Evolutionary conservation across 2,797 vertebrate species (phyloP).

Genomic region (Parauchenoglanis ngamensis): DNA sequence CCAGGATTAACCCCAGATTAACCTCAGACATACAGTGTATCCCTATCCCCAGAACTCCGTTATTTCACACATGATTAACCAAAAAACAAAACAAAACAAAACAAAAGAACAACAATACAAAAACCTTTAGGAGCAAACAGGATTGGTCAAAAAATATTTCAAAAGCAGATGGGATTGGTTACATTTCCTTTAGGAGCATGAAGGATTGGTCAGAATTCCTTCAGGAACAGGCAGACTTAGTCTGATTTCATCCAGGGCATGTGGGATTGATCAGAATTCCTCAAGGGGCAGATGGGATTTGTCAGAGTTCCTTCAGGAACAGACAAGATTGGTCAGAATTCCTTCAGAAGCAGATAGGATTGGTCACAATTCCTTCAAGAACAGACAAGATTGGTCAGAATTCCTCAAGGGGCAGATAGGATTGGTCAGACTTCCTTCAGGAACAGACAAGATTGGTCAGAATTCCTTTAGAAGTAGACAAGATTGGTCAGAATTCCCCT

Average conservation of each 20-base stretch:
- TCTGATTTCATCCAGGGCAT: too few species aligned
- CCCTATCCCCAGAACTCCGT: conserved; percentile 55
- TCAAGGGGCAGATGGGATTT: neutral
- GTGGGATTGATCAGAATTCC: neutral
- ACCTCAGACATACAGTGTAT: neutral
- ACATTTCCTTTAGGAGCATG: neutral
- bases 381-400: neutral
- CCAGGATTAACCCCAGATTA: conserved; percentile 17
- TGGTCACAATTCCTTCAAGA: neutral
- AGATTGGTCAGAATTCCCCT: neutral
- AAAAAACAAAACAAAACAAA: conserved; percentile 4
- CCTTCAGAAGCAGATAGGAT: neutral
- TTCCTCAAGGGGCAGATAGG: neutral
- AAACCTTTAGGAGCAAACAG: too few species aligned
- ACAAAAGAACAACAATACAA: conserved; percentile 8
- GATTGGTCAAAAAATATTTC: neutral
- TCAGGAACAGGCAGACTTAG: neutral
- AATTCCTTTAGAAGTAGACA: neutral
- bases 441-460: neutral
- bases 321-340: neutral
- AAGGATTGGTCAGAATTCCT: neutral
- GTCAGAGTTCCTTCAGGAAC: neutral
- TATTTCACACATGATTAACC: conserved; percentile 68
- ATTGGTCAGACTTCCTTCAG: neutral
- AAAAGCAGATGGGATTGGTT: neutral